Conservation (phyloP, 2,888 invertebrate genomes). For the Ophioninae sp. region DNA sequence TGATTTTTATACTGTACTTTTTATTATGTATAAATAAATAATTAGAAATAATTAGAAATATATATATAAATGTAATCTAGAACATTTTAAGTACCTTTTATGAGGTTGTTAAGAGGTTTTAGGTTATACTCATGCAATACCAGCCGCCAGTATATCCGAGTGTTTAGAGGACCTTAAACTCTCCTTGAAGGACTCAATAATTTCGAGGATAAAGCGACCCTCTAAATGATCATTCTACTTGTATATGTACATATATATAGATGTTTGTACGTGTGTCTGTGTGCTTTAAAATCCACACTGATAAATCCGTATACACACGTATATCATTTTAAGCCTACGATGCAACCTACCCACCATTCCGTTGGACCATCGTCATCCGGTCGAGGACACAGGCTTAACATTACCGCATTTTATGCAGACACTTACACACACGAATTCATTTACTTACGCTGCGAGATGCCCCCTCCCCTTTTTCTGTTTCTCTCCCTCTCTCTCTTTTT, state of each 20-base stretch:
- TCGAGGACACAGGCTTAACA: constrained; percentile 70
- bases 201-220: neutral
- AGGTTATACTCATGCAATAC: too few species aligned
- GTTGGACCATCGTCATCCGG: constrained; percentile 70
- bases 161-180: too few species aligned
- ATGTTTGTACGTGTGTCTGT: neutral
- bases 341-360: constrained; percentile 68
- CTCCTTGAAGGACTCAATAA: neutral
- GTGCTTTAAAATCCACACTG: neutral
- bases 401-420: constrained; percentile 74
- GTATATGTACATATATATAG: neutral
- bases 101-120: too few species aligned
- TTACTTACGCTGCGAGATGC: constrained; percentile 34
- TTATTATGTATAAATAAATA: too few species aligned
- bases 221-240: neutral
- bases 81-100: too few species aligned
- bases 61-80: too few species aligned
- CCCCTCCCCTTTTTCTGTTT: constrained; percentile 26
- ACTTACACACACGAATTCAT: constrained; percentile 43
- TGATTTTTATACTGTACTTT: too few species aligned
- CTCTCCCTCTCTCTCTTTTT: constrained; percentile 10
- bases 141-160: too few species aligned
- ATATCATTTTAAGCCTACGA: constrained; percentile 53
- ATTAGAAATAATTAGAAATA: too few species aligned
- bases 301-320: neutral